phyloP scores from a whole-genome alignment of 2,797 vertebrate genomes.

The Aulostomus chinensis region DNA sequence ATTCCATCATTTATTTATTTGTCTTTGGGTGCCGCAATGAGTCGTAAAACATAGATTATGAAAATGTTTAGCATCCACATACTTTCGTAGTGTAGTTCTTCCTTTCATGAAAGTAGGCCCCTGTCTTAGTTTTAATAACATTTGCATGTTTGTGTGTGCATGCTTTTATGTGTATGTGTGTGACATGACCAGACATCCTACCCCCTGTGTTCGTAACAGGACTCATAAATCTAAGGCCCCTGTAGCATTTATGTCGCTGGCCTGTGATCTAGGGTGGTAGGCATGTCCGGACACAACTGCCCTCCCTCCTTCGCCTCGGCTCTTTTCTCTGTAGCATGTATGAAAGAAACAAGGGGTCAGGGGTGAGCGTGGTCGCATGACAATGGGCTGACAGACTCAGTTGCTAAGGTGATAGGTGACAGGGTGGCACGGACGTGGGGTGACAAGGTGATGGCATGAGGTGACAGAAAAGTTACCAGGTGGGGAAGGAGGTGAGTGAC shows the following conservation, averaged over 20 bases:
- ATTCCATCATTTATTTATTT: too few relatives aligned
- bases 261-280: slow-evolving; percentile 75
- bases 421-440: slow-evolving; percentile 65
- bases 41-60: too few relatives aligned
- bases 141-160: slow-evolving; percentile 49
- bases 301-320: slow-evolving; percentile 49
- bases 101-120: slow-evolving; percentile 35
- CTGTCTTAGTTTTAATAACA: slow-evolving; percentile 47
- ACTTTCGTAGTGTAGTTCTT: slow-evolving; percentile 15
- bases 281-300: slow-evolving; percentile 73
- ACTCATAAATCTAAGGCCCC: slow-evolving; percentile 72
- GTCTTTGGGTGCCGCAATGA: too few relatives aligned
- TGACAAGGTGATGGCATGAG: slow-evolving; percentile 78
- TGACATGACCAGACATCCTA: slow-evolving; percentile 45
- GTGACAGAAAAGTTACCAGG: slow-evolving; percentile 78
- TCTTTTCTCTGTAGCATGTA: slow-evolving; percentile 61
- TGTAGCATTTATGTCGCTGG: slow-evolving; percentile 65
- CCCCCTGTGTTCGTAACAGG: slow-evolving; percentile 41
- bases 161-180: slow-evolving; percentile 20
- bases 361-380: slow-evolving; percentile 66
- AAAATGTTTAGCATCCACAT: neutral
- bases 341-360: slow-evolving; percentile 71
- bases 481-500: slow-evolving; percentile 73
- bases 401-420: slow-evolving; percentile 74
- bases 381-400: slow-evolving; percentile 65